Percentiles rank a stretch among this genome's conserved stretches.
Evolutionary conservation across 2,888 invertebrate genomes (phyloP).

Genomic region (Bellardia pandia): DNA sequence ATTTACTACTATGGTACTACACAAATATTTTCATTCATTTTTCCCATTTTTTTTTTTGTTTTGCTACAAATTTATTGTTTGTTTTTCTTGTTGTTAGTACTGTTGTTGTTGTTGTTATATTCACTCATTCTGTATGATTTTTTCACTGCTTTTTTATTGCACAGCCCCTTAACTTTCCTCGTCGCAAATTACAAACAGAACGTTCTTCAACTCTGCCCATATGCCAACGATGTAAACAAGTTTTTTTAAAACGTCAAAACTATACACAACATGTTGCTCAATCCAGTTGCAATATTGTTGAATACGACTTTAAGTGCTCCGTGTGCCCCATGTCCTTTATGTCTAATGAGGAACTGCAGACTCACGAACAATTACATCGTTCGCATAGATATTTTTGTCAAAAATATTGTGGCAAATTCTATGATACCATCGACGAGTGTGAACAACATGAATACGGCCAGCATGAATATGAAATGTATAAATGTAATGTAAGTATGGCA

Average conservation of each 20-base stretch:
- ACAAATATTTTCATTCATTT: slow-evolving; percentile 70
- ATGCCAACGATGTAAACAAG: slow-evolving; percentile 82
- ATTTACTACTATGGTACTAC: slow-evolving; percentile 38
- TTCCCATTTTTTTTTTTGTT: slow-evolving; percentile 58
- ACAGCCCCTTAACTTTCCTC: slow-evolving; percentile 79
- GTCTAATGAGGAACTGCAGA: slow-evolving; percentile 79
- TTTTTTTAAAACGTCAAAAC: slow-evolving; percentile 81
- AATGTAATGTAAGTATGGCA: slow-evolving; percentile 79
- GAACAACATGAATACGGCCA: slow-evolving; percentile 81
- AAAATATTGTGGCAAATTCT: slow-evolving; percentile 81
- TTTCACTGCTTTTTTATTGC: slow-evolving; percentile 37
- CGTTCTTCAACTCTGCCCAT: slow-evolving; percentile 80
- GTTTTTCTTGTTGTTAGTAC: not conserved
- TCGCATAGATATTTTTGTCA: slow-evolving; percentile 80
- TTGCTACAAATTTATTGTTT: slow-evolving; percentile 63
- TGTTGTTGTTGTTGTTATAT: slow-evolving; percentile 36
- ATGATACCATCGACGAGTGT: slow-evolving; percentile 80
- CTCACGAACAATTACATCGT: slow-evolving; percentile 79
- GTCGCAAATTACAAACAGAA: slow-evolving; percentile 80
- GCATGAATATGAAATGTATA: slow-evolving; percentile 80
- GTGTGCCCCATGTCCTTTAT: slow-evolving; percentile 82
- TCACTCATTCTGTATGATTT: slow-evolving; percentile 32
- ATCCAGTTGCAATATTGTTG: slow-evolving; percentile 80
- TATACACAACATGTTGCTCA: slow-evolving; percentile 80
- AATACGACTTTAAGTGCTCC: slow-evolving; percentile 81